Evolutionary conservation across 2,888 invertebrate genomes (phyloP).

Genomic region (Rhogogaster chlorosoma): DNA sequence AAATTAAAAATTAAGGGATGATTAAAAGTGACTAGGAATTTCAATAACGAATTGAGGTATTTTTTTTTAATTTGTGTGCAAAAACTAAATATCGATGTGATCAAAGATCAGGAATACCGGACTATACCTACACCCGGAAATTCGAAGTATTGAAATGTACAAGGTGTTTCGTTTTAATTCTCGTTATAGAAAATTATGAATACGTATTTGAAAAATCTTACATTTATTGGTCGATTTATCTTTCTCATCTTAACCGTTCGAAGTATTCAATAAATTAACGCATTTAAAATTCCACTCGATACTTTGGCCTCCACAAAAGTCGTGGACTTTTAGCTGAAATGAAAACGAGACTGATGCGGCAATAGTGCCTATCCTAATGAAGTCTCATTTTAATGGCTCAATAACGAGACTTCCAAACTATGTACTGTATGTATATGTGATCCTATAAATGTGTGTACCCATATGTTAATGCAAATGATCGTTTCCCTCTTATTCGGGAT

Average conservation of each 20-base stretch:
- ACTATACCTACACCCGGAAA: neutral
- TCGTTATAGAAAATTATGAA: neutral
- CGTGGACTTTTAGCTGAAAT: neutral
- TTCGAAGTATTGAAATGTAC: neutral
- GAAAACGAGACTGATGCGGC: neutral
- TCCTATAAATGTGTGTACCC: too few relatives aligned
- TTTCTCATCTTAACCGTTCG: neutral
- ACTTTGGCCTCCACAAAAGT: neutral
- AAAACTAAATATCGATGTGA: neutral
- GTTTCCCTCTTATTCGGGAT: too few relatives aligned
- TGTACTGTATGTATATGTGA: neutral
- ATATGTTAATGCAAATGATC: too few relatives aligned
- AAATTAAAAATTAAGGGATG: neutral
- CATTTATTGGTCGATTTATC: neutral
- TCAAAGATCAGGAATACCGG: neutral
- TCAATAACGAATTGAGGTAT: neutral
- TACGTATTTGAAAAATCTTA: neutral
- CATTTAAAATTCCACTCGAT: neutral
- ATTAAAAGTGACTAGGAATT: neutral
- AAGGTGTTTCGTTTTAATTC: neutral
- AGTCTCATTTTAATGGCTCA: neutral
- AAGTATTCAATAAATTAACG: neutral
- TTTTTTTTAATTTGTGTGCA: neutral
- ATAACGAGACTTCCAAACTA: neutral
- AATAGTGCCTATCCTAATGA: neutral